Percentiles rank a stretch among this genome's conserved stretches.
phyloP scores from a whole-genome alignment of 2,888 invertebrate species.

The Noctua comes region DNA sequence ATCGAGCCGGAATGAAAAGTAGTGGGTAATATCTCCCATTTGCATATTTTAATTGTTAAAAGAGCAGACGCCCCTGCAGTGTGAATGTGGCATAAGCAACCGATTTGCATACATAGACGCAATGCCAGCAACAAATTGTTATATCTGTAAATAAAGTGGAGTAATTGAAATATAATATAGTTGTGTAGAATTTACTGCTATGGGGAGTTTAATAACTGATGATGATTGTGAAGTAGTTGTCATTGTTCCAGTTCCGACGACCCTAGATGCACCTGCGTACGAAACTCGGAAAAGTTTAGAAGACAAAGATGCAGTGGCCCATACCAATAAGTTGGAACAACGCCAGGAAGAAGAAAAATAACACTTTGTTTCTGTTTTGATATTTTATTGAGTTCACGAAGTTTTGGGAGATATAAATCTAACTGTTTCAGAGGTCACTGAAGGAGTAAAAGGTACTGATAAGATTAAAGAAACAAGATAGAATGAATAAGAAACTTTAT shows the following conservation, averaged over 20 bases:
- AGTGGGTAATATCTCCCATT: slow-evolving; percentile 88
- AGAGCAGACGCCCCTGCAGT: slow-evolving; percentile 74
- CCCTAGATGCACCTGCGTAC: slow-evolving; percentile 33
- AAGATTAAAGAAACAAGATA: slow-evolving; percentile 7
- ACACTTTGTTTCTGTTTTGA: slow-evolving; percentile 34
- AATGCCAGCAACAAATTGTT: slow-evolving; percentile 78
- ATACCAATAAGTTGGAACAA: slow-evolving; percentile 44
- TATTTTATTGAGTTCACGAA: slow-evolving; percentile 28
- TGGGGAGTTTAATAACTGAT: slow-evolving; percentile 8
- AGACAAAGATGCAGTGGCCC: slow-evolving; percentile 40
- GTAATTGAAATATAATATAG: slow-evolving; percentile 75
- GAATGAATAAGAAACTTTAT: background rate
- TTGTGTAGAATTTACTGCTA: background rate
- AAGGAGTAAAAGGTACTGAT: background rate
- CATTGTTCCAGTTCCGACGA: background rate
- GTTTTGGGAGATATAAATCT: slow-evolving; percentile 30
- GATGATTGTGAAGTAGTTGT: slow-evolving; percentile 8
- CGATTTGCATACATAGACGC: slow-evolving; percentile 85
- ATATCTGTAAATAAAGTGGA: slow-evolving; percentile 80
- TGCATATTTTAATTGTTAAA: slow-evolving; percentile 90
- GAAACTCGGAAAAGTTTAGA: slow-evolving; percentile 39
- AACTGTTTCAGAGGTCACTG: background rate
- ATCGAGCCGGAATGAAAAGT: slow-evolving; percentile 87
- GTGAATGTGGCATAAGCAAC: slow-evolving; percentile 84
- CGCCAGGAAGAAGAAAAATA: slow-evolving; percentile 47